Evolutionary conservation across 2,888 invertebrate species (phyloP).

Genomic region (Candidula unifasciata): DNA sequence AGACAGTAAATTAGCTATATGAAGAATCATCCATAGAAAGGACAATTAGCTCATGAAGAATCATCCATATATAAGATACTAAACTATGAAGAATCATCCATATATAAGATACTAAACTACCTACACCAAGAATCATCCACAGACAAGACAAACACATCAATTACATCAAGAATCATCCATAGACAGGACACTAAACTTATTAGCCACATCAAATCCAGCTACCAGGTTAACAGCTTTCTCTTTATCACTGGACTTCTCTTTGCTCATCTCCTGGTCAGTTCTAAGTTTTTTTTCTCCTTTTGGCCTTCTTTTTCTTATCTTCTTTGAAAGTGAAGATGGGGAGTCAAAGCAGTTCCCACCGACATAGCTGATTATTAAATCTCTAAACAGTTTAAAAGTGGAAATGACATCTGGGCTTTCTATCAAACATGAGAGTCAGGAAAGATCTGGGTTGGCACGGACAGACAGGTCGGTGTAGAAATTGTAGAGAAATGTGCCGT

Average conservation of each 20-base stretch:
- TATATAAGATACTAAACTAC: conserved; percentile 23
- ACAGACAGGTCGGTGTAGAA: conserved; percentile 63
- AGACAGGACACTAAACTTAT: conserved; percentile 31
- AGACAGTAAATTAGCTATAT: too few species aligned
- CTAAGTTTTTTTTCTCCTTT: conserved; percentile 7
- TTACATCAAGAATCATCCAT: conserved; percentile 36
- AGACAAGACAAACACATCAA: conserved; percentile 22
- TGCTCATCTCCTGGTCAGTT: not conserved
- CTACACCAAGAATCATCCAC: conserved; percentile 34
- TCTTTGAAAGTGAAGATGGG: not conserved
- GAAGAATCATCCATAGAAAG: too few species aligned
- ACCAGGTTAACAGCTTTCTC: not conserved
- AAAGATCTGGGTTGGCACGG: conserved; percentile 63
- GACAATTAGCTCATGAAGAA: not conserved
- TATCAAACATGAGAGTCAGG: conserved; percentile 61
- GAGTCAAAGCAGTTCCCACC: not conserved
- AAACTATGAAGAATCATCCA: conserved; percentile 39
- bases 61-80: conserved; percentile 31
- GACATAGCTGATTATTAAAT: conserved; percentile 10
- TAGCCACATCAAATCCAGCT: conserved; percentile 25
- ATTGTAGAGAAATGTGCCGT: conserved; percentile 73
- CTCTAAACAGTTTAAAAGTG: conserved; percentile 37
- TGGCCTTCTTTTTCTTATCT: conserved; percentile 16
- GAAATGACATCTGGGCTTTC: conserved; percentile 56
- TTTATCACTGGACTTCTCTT: not conserved